A percentile compares a stretch with the other conserved stretches of the same genome.
Conservation (phyloP, 2,797 vertebrate genomes). For the Monodelphis domestica region DNA sequence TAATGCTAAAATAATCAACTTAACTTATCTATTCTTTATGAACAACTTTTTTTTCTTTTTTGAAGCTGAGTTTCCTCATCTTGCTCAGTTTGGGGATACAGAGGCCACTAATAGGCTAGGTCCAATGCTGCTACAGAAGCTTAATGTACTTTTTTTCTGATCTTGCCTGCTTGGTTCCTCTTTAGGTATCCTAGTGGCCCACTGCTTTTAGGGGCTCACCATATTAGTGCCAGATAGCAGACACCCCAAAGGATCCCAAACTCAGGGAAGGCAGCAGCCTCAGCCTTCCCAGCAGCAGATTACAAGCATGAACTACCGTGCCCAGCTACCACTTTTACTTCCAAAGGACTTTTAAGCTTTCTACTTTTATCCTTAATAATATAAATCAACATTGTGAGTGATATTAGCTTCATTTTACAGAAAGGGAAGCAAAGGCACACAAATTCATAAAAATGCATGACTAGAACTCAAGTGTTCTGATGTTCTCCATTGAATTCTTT, state of each 20-base stretch:
- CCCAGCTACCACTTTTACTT: neutral
- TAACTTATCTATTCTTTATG: neutral
- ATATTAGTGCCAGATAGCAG: neutral
- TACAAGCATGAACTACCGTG: neutral
- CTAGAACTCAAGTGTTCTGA: neutral
- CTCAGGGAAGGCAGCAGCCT: neutral
- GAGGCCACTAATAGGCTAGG: neutral
- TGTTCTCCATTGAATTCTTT: neutral
- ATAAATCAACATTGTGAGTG: neutral
- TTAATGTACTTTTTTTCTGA: neutral
- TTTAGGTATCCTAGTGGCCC: neutral
- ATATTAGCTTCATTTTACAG: neutral
- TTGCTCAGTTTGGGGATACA: neutral
- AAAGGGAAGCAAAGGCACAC: neutral
- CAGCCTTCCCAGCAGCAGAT: neutral
- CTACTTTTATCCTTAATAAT: neutral
- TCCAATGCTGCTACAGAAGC: neutral
- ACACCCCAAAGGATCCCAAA: neutral
- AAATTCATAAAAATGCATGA: rapidly evolving
- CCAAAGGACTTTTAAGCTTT: neutral
- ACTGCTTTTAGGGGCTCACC: neutral
- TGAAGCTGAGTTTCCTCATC: neutral
- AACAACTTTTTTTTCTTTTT: neutral
- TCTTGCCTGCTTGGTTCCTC: neutral
- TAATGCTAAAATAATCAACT: neutral